Evolutionary conservation across 2,113 vertebrate species (phyloP).

Genomic region (Pardalotus punctatus): DNA sequence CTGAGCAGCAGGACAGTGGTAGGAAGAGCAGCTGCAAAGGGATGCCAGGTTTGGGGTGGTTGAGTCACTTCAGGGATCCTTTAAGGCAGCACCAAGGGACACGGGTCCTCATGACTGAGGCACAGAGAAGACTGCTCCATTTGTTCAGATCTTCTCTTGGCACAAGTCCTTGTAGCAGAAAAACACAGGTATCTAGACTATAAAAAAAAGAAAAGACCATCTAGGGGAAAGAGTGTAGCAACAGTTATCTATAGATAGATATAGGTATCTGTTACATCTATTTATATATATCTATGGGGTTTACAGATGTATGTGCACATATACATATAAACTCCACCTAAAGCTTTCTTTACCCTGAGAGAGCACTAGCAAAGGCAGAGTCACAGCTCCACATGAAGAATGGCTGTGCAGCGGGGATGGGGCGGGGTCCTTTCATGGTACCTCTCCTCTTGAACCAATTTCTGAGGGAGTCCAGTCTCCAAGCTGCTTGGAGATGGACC

Average conservation of each 20-base stretch:
- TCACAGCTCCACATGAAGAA: neutral
- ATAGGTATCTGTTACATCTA: neutral
- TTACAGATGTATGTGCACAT: neutral
- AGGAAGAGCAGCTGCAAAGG: neutral
- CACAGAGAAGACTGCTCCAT: neutral
- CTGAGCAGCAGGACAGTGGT: neutral
- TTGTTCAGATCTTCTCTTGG: fast-evolving
- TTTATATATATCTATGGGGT: neutral
- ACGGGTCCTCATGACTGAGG: fast-evolving
- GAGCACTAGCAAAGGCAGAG: neutral
- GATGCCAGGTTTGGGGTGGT: neutral
- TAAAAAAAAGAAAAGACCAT: neutral
- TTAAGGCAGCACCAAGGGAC: neutral
- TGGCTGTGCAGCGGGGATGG: neutral
- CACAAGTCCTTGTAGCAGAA: neutral
- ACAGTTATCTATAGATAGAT: neutral
- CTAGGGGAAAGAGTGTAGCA: neutral
- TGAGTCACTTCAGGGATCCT: neutral
- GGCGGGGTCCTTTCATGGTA: neutral
- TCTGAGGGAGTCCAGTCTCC: neutral
- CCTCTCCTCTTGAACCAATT: neutral
- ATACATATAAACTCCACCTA: fast-evolving
- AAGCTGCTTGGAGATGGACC: neutral
- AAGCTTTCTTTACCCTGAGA: neutral
- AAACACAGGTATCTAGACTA: neutral